A percentile compares a stretch with the other conserved stretches of the same genome.
Evolutionary conservation across 2,888 invertebrate genomes (phyloP).

Genomic region (Carabus problematicus): DNA sequence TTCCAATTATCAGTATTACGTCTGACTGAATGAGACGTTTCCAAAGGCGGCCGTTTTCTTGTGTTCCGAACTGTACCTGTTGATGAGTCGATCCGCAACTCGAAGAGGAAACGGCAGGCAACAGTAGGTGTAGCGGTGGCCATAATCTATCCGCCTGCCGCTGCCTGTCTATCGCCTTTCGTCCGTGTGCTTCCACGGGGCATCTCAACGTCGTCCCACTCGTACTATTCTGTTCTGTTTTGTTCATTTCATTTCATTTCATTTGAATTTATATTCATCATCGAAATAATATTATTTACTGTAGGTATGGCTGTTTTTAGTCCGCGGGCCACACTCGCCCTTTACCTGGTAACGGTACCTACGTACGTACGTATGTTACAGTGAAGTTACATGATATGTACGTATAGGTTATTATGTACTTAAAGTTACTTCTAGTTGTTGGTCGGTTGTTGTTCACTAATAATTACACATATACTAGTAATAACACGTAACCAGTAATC

Average conservation of each 20-base stretch:
- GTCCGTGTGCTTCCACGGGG: too few relatives aligned
- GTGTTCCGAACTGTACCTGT: slow-evolving; percentile 7
- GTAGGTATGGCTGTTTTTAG: not conserved
- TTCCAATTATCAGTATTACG: slow-evolving; percentile 22
- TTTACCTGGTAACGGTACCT: slow-evolving; percentile 14
- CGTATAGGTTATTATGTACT: too few relatives aligned
- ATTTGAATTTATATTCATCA: too few relatives aligned
- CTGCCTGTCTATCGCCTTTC: not conserved
- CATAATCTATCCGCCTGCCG: slow-evolving; percentile 10
- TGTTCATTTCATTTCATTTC: too few relatives aligned
- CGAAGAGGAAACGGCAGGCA: not conserved
- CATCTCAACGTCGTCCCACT: too few relatives aligned
- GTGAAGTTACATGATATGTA: too few relatives aligned
- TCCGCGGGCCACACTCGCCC: slow-evolving; percentile 7
- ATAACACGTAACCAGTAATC: not conserved
- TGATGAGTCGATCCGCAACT: slow-evolving; percentile 8
- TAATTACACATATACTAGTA: too few relatives aligned
- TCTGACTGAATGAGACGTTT: slow-evolving; percentile 1
- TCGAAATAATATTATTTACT: too few relatives aligned
- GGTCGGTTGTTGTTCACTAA: too few relatives aligned
- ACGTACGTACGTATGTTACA: too few relatives aligned
- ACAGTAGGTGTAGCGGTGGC: not conserved
- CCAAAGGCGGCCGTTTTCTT: not conserved
- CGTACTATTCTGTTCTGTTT: too few relatives aligned
- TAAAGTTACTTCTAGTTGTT: too few relatives aligned